Conservation (phyloP, 2,797 vertebrate genomes). For the Propithecus deckenii region DNA sequence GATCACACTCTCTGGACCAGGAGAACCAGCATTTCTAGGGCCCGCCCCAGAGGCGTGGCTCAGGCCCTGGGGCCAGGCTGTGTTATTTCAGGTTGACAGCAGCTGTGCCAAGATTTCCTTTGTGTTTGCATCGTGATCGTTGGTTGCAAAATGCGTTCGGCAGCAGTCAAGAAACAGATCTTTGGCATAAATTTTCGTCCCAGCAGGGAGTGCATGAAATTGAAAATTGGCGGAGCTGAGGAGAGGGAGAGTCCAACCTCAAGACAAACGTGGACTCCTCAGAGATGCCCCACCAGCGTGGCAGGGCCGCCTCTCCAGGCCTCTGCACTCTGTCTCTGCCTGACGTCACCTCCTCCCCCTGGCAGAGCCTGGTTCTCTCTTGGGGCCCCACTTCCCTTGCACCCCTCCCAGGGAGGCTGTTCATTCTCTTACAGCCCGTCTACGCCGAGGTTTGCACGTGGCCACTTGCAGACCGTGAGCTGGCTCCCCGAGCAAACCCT, state of each 20-base stretch:
- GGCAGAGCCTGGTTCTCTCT: not conserved
- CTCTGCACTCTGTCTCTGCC: not conserved
- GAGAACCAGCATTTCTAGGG: not conserved
- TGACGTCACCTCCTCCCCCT: not conserved
- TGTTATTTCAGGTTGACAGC: not conserved
- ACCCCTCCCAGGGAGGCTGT: not conserved
- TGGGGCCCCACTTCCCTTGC: not conserved
- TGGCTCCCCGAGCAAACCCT: not conserved
- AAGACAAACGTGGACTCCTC: not conserved
- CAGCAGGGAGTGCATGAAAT: not conserved
- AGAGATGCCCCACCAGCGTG: not conserved
- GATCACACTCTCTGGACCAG: not conserved
- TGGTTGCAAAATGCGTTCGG: not conserved
- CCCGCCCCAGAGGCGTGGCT: not conserved
- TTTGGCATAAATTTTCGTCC: not conserved
- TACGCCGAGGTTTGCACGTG: not conserved
- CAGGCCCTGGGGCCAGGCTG: not conserved
- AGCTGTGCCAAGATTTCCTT: not conserved
- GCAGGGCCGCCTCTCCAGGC: rapidly evolving
- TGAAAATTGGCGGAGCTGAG: not conserved
- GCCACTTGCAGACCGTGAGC: not conserved
- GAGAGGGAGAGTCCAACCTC: not conserved
- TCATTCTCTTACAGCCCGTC: not conserved
- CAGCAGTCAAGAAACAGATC: not conserved
- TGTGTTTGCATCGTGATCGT: not conserved